Base-by-base conservation (phyloP, 2,888 invertebrate species). In the Autographa gamma region DNA sequence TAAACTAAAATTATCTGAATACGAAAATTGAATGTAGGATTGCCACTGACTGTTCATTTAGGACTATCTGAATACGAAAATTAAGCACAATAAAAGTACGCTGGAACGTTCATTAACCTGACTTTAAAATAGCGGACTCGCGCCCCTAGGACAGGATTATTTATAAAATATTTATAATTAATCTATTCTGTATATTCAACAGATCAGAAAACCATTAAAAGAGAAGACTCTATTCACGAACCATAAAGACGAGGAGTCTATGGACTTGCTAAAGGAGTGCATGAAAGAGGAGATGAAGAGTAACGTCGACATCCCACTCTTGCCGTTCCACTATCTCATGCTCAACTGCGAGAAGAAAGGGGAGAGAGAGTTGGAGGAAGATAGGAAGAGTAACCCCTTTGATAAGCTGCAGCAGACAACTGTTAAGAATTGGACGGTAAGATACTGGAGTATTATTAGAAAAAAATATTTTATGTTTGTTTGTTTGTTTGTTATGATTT, bases 351-450 rank as follows among this genome's bases (percentile, higher is more conserved):
- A 81, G 19, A 87, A 82, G 60, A 78, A 86, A 56, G 78, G 84
- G 60, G 76, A 79, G 25, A 25, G 25, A 18, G 73, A 69, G 0
- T 67, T 64, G 16, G 74, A 79, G 19, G 75, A 64, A 54, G 60
- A 69, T 48, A 66, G 2, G 8, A 59, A 43, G 31, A 13, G 31
- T 6, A 86, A 89, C 69, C 94, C 95, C 0, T 95, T 95, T 63
- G 74, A 66, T 11, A 79, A 84, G 34, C 31, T 93, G 25, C 81
- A 81, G 38, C 85, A 87, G 4, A 69, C 82, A 5, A 83, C 85
- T 0, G 88, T 95, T 0, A 92, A 92, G 71, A 80, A 89, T 8
- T 95, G 95, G 95, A 92, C 93, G 89, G 95, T 95, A 84, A 88
- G 92, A 9, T n/a, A n/a, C n/a, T 2, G 11, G 0, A 13, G 1